A percentile compares a stretch with the other conserved stretches of the same genome.
Conservation (phyloP, 2,888 invertebrate species). For the Doris montereyensis region DNA sequence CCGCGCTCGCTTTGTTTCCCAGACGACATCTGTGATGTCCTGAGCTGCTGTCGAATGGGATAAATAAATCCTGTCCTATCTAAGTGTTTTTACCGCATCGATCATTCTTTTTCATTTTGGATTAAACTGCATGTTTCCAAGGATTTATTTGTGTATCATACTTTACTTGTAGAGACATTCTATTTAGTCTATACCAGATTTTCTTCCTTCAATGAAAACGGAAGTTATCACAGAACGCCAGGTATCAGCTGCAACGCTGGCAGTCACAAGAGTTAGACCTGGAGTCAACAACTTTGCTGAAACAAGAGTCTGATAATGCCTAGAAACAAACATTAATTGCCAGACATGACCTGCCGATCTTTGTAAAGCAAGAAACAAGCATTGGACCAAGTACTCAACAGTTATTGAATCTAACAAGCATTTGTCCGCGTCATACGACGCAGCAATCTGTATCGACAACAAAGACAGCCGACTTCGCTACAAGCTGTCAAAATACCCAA, state of each 20-base stretch:
- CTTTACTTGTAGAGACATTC: no score
- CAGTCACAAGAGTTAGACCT: not conserved
- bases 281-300: not conserved
- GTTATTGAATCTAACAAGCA: slow-evolving; percentile 25
- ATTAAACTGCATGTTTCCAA: no score
- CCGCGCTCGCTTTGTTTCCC: slow-evolving; percentile 60
- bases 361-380: slow-evolving; percentile 60
- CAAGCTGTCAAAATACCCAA: slow-evolving; percentile 21
- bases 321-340: slow-evolving; percentile 56
- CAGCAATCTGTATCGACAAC: no score
- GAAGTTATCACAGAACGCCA: slow-evolving; percentile 27
- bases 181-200: not conserved
- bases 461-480: slow-evolving; percentile 39
- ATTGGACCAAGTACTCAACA: slow-evolving; percentile 50
- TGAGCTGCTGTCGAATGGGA: not conserved
- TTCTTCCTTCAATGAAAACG: slow-evolving; percentile 32
- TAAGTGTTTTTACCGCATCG: no score
- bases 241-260: not conserved
- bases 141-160: no score
- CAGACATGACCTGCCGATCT: slow-evolving; percentile 49
- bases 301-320: slow-evolving; percentile 49
- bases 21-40: slow-evolving; percentile 39
- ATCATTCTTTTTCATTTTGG: no score
- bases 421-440: slow-evolving; percentile 36
- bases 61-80: no score